phyloP scores from a whole-genome alignment of 2,888 invertebrate species.

The Mechanitis messenoides region DNA sequence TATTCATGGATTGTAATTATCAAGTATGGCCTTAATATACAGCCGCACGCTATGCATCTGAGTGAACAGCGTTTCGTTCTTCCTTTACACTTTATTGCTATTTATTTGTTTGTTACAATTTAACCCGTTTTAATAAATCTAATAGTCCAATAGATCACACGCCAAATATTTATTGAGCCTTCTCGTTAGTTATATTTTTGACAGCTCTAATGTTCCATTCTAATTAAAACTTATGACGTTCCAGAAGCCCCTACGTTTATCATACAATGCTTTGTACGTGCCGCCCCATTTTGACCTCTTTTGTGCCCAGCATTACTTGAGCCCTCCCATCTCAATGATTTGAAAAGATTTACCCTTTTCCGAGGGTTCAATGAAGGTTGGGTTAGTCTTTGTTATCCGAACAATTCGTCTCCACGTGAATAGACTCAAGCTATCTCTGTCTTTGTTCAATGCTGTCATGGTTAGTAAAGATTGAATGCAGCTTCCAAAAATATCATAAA shows the following conservation, averaged over 20 bases:
- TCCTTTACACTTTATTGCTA: too few relatives aligned
- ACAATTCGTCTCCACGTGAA: slow-evolving; percentile 64
- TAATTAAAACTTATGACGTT: slow-evolving; percentile 74
- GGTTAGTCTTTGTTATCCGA: slow-evolving; percentile 32
- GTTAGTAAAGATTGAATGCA: slow-evolving; percentile 55
- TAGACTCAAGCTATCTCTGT: slow-evolving; percentile 50
- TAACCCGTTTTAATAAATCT: too few relatives aligned
- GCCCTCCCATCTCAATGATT: slow-evolving; percentile 32
- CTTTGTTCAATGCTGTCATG: slow-evolving; percentile 46
- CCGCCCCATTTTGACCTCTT: slow-evolving; percentile 54
- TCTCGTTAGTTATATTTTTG: slow-evolving; percentile 33
- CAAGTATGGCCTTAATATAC: slow-evolving; percentile 22
- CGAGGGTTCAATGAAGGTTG: slow-evolving; percentile 34
- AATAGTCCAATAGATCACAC: slow-evolving; percentile 53
- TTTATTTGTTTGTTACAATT: too few relatives aligned
- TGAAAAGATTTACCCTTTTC: slow-evolving; percentile 20
- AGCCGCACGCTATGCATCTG: slow-evolving; percentile 20
- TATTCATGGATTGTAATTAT: slow-evolving; percentile 25
- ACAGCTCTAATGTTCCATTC: slow-evolving; percentile 60
- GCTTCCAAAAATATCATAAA: slow-evolving; percentile 31
- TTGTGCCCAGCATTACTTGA: slow-evolving; percentile 44
- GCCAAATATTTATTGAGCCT: slow-evolving; percentile 49
- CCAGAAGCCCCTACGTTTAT: slow-evolving; percentile 47
- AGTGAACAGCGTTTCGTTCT: background rate
- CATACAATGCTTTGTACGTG: slow-evolving; percentile 42